Base-by-base conservation (phyloP, 2,113 vertebrate species). In the Nannobrachium achirus region DNA sequence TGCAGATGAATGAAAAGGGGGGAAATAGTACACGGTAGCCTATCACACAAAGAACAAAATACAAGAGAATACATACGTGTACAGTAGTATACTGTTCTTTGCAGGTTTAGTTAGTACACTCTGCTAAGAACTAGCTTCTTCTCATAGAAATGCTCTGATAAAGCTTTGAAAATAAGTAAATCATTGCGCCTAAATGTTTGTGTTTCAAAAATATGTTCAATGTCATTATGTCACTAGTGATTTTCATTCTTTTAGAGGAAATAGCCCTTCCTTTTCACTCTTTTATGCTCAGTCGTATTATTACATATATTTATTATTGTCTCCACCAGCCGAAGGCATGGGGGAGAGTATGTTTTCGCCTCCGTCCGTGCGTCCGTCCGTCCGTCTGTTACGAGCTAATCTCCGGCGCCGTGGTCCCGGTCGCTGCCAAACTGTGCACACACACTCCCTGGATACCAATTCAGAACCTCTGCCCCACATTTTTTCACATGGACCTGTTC, bases 21-120 rank as follows among this genome's bases (percentile, higher is more conserved):
- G 65, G 39, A 52, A 44, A 44, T 18, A 20, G 41, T 49, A 39
- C 1, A 16, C 2, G 42, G 42, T 44, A 44, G 16, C 10, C 4
- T 6, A 40, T 39, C 33, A 11, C 14, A 40, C 56, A 41, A 40
- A 15, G 33, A n/a, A 13, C 10, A 25, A 4, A 38, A 56, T 33
- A 18, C 16, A 45, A 48, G 10, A 38, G 6, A 6, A 14, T 38
- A 33, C 7, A 38, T 25, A 13, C 25, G 9, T 25, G 14, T 10
- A 56, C 25, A 33, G 25, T 33, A 33, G 1, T 33, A 33, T 33
- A 33, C 25, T 33, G 25, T 45, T 6, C 38, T 49, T 13, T 33
- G 20, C 4, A 55, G 1, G 63, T 75, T 42, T 56, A 59, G 16
- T 69, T 50, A 49, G 11, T 1, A 7, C 3, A 44, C 8, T 61